Evolutionary conservation across 1,140 invertebrate species (phyloP).

Genomic region (Neodiprion fabricii): DNA sequence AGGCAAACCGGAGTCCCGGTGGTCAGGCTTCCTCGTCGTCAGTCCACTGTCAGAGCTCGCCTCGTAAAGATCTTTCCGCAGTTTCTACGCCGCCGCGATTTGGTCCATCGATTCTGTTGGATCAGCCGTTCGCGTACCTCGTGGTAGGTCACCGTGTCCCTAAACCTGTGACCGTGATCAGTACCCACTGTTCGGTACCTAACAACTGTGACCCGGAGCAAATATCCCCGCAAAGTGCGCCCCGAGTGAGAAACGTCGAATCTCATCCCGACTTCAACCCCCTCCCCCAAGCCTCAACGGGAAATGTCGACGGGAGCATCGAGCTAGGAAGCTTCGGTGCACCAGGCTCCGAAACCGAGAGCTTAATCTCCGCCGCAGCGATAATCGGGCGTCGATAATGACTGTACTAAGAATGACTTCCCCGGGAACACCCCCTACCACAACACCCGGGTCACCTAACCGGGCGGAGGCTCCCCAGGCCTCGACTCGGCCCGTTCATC

Average conservation of each 20-base stretch:
- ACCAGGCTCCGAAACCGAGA: too few species aligned
- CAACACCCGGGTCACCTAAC: conserved; percentile 44
- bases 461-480: conserved; percentile 42
- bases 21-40: not conserved
- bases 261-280: too few species aligned
- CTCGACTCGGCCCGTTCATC: conserved; percentile 41
- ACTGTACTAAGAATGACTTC: conserved; percentile 58
- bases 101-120: too few species aligned
- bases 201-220: too few species aligned
- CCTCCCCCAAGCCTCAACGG: too few species aligned
- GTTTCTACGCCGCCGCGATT: not conserved
- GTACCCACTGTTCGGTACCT: too few species aligned
- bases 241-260: too few species aligned
- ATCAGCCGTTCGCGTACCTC: too few species aligned
- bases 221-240: too few species aligned
- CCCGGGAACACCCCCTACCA: conserved; percentile 51
- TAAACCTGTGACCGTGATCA: too few species aligned
- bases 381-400: conserved; percentile 40
- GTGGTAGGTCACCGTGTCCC: too few species aligned
- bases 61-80: conserved; percentile 1
- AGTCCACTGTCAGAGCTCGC: conserved; percentile 4
- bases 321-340: not conserved
- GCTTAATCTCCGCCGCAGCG: too few species aligned
- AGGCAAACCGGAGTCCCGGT: conserved; percentile 3
- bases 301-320: not conserved